Base-by-base conservation (phyloP, 2,797 vertebrate species). In the Dipus sagitta region DNA sequence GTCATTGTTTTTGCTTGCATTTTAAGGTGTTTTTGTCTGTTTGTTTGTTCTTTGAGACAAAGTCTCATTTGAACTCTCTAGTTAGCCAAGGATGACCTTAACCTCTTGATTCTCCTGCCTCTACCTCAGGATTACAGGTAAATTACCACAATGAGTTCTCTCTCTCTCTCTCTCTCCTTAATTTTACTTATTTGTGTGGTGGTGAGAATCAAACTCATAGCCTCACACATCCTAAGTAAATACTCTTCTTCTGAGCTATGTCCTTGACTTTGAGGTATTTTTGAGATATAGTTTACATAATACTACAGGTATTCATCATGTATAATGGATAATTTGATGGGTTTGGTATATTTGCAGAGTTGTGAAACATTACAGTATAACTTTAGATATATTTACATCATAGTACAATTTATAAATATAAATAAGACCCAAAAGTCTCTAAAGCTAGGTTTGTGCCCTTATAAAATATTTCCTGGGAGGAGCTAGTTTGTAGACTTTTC, bases 321-420 rank as follows among this genome's bases (percentile, higher is more conserved):
- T 68, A 28, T 6, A 26, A 7, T 18, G 54, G 64, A 72, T 8
- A 77, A 62, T 68, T 83, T 47, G n/a, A 26, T 47, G n/a, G 38
- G 30, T 95, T 91, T 65, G 42, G 74, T 65, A 14, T 64, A 67
- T 94, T 81, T 92, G 30, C 6, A 72, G 72, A 90, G 58, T 52
- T 88, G 21, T 79, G 17, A 54, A 92, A 58, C 15, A 87, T 62
- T 67, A 67, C 23, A 47, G 32, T 1, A 32, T 70, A 77, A 95
- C 86, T 85, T 82, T 64, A 86, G 88, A 82, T 23, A 75, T 42
- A 75, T 83, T 76, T 21, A 34, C 62, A 47, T 62, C 47, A 79
- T 34, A n/a, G 65, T 77, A 30, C 75, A 86, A 86, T 79, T 94
- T 84, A 80, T 72, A 78, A 81, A 60, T 32, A 93, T 47, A 80